phyloP scores from a whole-genome alignment of 1,140 invertebrate genomes.

The Apis florea region DNA sequence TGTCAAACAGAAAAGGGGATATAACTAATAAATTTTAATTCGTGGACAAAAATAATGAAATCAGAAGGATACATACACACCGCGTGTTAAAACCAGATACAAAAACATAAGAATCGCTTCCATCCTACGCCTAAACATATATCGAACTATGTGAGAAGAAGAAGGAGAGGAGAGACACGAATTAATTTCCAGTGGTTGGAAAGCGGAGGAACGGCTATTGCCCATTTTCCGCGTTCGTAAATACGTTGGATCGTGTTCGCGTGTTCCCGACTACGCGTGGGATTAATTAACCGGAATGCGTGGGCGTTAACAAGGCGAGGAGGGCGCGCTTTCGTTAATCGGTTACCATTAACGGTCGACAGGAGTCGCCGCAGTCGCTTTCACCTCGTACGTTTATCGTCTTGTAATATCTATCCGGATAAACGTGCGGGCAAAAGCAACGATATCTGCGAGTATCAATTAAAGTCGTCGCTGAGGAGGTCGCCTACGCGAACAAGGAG shows the following conservation, averaged over 20 bases:
- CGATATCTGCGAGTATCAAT: slow-evolving; percentile 66
- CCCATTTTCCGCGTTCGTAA: slow-evolving; percentile 40
- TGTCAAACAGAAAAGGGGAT: too few relatives aligned
- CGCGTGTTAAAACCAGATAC: too few relatives aligned
- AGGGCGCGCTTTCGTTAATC: slow-evolving; percentile 58
- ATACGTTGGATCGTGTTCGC: too few relatives aligned
- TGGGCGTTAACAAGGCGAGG: slow-evolving; percentile 50
- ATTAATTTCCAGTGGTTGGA: background rate
- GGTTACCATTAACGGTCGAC: slow-evolving; percentile 61
- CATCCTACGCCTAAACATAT: too few relatives aligned
- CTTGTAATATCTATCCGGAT: slow-evolving; percentile 20
- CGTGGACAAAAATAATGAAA: too few relatives aligned
- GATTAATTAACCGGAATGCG: slow-evolving; percentile 59
- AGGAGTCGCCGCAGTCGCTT: slow-evolving; percentile 41
- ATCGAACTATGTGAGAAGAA: too few relatives aligned
- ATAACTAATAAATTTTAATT: too few relatives aligned
- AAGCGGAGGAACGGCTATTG: slow-evolving; percentile 2
- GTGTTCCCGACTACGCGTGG: background rate
- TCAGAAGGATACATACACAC: too few relatives aligned
- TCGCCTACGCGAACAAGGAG: slow-evolving; percentile 65
- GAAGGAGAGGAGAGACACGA: too few relatives aligned
- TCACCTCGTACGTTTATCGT: slow-evolving; percentile 35
- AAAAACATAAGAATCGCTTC: too few relatives aligned
- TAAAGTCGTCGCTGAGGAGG: slow-evolving; percentile 61
- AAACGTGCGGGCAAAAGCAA: too few relatives aligned